Evolutionary conservation across 2,797 vertebrate species (phyloP).

Genomic region (Danio kyathit): DNA sequence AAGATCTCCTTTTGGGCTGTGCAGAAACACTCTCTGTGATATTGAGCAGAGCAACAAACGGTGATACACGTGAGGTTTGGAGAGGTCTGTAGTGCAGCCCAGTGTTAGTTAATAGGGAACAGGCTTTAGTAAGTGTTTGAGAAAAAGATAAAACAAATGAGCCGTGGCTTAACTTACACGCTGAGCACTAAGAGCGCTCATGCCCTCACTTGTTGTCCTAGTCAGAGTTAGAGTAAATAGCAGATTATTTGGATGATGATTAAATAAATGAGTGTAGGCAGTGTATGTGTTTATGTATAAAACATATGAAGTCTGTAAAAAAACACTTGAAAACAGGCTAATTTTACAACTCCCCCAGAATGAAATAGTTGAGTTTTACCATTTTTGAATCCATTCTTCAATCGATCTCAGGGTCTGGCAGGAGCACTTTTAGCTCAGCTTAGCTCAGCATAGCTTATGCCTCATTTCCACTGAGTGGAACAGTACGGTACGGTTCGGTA

Average conservation of each 20-base stretch:
- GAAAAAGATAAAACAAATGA: conserved; percentile 28
- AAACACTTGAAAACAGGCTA: too few species aligned
- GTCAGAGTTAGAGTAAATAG: conserved; percentile 67
- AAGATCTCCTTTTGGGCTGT: conserved; percentile 6
- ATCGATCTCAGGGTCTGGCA: too few species aligned
- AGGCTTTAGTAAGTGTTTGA: background rate
- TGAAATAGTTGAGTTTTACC: too few species aligned
- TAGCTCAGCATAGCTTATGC: too few species aligned
- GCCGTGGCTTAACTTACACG: conserved; percentile 72
- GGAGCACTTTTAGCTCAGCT: too few species aligned
- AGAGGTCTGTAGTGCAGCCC: conserved; percentile 5
- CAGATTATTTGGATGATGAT: conserved; percentile 26
- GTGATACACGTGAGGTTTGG: background rate
- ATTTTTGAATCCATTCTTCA: too few species aligned
- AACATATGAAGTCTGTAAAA: background rate
- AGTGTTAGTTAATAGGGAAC: conserved; percentile 38
- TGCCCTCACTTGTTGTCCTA: conserved; percentile 71
- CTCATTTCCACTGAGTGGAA: too few species aligned
- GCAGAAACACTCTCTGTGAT: conserved; percentile 12
- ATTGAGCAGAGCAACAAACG: conserved; percentile 9
- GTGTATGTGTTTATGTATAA: background rate
- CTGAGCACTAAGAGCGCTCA: conserved; percentile 71
- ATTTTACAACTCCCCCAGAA: too few species aligned
- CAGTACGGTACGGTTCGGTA: too few species aligned
- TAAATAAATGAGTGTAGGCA: background rate